A percentile compares a stretch with the other conserved stretches of the same genome.
Evolutionary conservation across 2,113 vertebrate genomes (phyloP).

Genomic region (Engystomops pustulosus): DNA sequence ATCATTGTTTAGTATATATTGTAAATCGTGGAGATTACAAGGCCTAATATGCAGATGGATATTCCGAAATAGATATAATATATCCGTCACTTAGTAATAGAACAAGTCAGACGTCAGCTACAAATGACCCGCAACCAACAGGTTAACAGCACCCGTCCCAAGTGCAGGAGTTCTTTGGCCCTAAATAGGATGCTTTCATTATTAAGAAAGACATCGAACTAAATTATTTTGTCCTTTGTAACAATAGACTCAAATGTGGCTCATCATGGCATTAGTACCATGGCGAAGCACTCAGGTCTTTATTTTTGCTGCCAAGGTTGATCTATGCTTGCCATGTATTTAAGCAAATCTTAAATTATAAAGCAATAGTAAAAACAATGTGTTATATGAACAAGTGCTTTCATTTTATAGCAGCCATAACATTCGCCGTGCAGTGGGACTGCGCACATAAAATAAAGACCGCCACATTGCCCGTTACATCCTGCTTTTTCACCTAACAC

Average conservation of each 20-base stretch:
- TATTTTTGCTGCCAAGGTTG: neutral
- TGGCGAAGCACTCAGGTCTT: neutral
- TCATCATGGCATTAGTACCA: neutral
- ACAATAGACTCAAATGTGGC: neutral
- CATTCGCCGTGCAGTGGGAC: conserved; percentile 40
- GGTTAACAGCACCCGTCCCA: neutral
- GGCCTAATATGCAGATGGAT: too few relatives aligned
- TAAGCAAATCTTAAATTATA: conserved; percentile 49
- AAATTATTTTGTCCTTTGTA: neutral
- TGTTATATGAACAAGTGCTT: conserved; percentile 53
- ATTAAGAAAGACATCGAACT: neutral
- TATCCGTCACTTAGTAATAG: neutral
- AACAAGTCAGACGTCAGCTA: neutral
- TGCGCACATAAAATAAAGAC: conserved; percentile 27
- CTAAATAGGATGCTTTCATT: neutral
- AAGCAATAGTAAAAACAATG: conserved; percentile 48
- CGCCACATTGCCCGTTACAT: conserved; percentile 37
- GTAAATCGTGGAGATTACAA: too few relatives aligned
- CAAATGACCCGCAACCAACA: neutral
- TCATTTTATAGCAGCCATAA: conserved; percentile 43
- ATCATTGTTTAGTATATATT: too few relatives aligned
- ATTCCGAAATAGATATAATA: neutral
- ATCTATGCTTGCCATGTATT: conserved; percentile 32
- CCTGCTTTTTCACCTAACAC: conserved; percentile 30
- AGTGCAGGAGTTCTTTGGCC: neutral